Conservation (phyloP, 2,113 vertebrate genomes). For the Crotalus helleri region DNA sequence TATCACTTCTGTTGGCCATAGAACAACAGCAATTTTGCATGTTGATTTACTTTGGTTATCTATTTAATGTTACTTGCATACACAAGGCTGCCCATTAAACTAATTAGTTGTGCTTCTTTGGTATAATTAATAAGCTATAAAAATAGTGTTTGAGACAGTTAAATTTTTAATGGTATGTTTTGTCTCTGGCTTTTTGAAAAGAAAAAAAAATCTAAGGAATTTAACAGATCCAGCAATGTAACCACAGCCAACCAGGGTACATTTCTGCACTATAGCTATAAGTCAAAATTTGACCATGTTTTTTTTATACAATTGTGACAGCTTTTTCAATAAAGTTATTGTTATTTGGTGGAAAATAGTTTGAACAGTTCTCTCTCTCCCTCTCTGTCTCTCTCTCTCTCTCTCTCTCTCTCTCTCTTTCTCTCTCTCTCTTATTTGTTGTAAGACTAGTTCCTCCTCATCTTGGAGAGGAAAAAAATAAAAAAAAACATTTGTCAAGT, state of each 20-base stretch:
- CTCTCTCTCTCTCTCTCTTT: background rate
- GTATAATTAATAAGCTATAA: slow-evolving; percentile 52
- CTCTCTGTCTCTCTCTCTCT: background rate
- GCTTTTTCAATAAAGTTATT: slow-evolving; percentile 14
- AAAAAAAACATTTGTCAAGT: background rate
- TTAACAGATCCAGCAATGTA: slow-evolving; percentile 14
- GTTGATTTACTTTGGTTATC: slow-evolving; percentile 21
- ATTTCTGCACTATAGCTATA: slow-evolving; percentile 26
- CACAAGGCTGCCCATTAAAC: slow-evolving; percentile 37
- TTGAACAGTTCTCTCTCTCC: background rate
- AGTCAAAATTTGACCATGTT: slow-evolving; percentile 2
- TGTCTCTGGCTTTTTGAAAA: slow-evolving; percentile 25
- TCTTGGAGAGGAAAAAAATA: background rate
- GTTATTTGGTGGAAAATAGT: background rate
- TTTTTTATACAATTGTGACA: slow-evolving; percentile 42
- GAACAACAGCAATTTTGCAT: background rate
- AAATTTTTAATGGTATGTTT: slow-evolving; percentile 29
- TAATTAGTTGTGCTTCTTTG: slow-evolving; percentile 39
- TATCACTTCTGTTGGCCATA: background rate
- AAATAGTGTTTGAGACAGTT: slow-evolving; percentile 37
- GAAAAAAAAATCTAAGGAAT: slow-evolving; percentile 6
- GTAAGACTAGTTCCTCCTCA: background rate
- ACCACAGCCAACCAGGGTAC: slow-evolving; percentile 11
- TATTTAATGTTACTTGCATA: slow-evolving; percentile 40
- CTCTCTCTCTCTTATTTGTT: background rate